Evolutionary conservation across 2,113 vertebrate species (phyloP).

Genomic region (Platysteira castanea): DNA sequence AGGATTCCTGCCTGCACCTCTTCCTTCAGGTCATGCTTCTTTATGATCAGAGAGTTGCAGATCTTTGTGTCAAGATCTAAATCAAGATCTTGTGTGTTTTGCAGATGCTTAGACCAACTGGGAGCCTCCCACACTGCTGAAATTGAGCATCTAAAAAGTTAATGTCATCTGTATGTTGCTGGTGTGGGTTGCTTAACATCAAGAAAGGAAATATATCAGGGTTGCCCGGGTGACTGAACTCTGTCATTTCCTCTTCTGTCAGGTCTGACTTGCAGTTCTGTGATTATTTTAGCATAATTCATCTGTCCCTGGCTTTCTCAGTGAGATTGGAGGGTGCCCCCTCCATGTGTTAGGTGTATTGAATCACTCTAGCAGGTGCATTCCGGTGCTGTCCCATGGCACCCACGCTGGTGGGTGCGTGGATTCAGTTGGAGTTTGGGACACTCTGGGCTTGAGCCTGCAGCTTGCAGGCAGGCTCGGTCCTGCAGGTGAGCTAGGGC

Average conservation of each 20-base stretch:
- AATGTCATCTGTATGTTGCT: background rate
- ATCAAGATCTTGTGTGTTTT: background rate
- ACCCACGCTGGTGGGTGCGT: accelerated
- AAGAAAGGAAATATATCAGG: background rate
- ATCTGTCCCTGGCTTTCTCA: background rate
- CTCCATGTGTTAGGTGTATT: background rate
- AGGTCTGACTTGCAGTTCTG: background rate
- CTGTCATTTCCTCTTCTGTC: constrained; percentile 31
- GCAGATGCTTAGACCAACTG: background rate
- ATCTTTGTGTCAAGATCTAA: background rate
- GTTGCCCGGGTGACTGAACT: constrained; percentile 22
- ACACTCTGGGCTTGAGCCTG: background rate
- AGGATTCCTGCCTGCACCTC: background rate
- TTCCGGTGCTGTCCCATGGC: background rate
- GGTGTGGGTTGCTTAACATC: background rate
- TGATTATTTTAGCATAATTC: background rate
- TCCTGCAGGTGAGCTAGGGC: background rate
- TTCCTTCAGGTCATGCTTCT: background rate
- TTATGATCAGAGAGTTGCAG: background rate
- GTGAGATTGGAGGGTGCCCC: background rate
- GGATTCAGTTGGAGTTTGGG: background rate
- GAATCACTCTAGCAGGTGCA: background rate
- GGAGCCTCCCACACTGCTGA: background rate
- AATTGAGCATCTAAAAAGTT: background rate
- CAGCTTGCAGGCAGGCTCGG: background rate